Evolutionary conservation across 1,140 invertebrate genomes (phyloP).

Genomic region (Neodiprion pinetum): DNA sequence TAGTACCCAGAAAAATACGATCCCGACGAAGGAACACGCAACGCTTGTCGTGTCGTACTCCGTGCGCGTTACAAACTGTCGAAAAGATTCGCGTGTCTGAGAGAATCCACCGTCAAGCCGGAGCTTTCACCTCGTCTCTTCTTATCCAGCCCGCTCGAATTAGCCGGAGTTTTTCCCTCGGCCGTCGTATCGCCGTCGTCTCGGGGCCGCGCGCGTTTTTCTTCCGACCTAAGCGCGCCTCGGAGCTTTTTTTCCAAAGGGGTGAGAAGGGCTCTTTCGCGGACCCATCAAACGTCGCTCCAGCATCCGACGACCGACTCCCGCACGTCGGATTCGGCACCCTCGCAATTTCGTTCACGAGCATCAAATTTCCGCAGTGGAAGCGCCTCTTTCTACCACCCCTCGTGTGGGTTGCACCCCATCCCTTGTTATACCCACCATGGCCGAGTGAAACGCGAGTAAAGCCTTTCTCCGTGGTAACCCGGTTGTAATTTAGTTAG

Average conservation of each 20-base stretch:
- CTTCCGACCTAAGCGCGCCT: neutral
- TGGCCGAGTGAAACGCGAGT: neutral
- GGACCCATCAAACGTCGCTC: neutral
- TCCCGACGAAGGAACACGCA: neutral
- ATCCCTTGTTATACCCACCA: too few relatives aligned
- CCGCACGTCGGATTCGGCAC: conserved; percentile 44
- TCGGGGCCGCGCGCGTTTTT: neutral
- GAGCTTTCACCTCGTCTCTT: neutral
- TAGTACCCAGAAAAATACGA: neutral
- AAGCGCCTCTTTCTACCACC: neutral
- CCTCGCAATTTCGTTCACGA: conserved; percentile 52
- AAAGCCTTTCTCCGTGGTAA: neutral
- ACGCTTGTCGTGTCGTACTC: neutral
- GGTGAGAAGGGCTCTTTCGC: neutral
- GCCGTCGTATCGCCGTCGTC: neutral
- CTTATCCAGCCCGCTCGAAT: neutral
- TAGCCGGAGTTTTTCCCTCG: neutral
- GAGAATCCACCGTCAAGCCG: neutral
- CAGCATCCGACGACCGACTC: conserved; percentile 21
- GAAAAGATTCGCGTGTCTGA: neutral
- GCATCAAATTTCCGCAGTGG: conserved; percentile 49
- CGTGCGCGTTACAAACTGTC: neutral
- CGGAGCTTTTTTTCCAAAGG: neutral
- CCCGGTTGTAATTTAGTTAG: neutral
- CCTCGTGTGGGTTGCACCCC: neutral